phyloP scores from a whole-genome alignment of 2,888 invertebrate species.

The Exocentrus adspersus region DNA sequence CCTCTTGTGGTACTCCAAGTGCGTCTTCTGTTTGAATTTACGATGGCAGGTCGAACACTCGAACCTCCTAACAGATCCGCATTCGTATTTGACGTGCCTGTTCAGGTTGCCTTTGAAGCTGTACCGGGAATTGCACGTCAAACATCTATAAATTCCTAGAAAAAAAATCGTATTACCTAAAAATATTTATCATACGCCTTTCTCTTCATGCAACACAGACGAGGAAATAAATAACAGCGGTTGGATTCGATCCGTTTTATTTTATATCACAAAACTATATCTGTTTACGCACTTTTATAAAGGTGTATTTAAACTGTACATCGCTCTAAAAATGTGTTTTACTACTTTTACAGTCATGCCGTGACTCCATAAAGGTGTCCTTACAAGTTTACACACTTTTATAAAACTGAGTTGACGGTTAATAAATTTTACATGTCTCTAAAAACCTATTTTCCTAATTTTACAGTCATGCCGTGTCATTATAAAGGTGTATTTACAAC shows the following conservation, averaged over 20 bases:
- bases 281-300: background rate
- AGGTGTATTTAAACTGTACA: background rate
- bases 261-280: no score
- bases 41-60: constrained; percentile 41
- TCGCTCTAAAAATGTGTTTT: no score
- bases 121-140: constrained; percentile 30
- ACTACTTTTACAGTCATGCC: no score
- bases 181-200: background rate
- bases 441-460: no score
- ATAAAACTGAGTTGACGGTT: no score
- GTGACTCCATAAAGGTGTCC: no score
- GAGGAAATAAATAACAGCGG: no score
- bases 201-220: background rate
- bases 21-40: constrained; percentile 46
- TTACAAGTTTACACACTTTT: no score
- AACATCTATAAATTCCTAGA: constrained; percentile 32
- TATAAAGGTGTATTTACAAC: no score
- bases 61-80: constrained; percentile 46
- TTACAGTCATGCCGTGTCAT: no score
- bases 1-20: constrained; percentile 38
- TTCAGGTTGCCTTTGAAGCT: constrained; percentile 31
- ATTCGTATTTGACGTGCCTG: constrained; percentile 46
- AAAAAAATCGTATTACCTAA: background rate
- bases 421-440: no score
- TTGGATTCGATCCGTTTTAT: no score